Evolutionary conservation across 2,888 invertebrate species (phyloP).

Genomic region (Didymodactylos carnosus): DNA sequence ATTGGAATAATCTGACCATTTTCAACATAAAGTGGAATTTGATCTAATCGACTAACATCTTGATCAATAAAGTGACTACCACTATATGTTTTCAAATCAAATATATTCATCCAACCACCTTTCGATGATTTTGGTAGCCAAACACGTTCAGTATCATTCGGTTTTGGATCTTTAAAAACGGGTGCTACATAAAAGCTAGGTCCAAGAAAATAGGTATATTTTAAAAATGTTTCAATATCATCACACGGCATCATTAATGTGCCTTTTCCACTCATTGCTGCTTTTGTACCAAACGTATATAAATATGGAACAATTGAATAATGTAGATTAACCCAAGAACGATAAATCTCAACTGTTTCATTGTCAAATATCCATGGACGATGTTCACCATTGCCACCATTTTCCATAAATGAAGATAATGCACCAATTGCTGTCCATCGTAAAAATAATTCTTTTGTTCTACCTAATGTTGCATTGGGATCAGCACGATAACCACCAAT

Average conservation of each 20-base stretch:
- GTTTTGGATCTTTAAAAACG: neutral
- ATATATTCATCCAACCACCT: neutral
- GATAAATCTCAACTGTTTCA: neutral
- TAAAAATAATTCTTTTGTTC: constrained; percentile 5
- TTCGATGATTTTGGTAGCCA: neutral
- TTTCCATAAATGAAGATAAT: constrained; percentile 10
- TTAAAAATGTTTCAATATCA: neutral
- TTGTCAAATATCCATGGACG: constrained; percentile 10
- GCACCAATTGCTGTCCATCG: constrained; percentile 9
- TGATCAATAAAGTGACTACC: neutral
- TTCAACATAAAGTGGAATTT: neutral
- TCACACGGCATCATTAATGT: neutral
- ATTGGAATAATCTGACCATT: neutral
- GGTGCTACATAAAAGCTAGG: neutral
- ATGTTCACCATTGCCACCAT: constrained; percentile 11
- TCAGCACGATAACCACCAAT: constrained; percentile 9
- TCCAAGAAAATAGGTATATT: neutral
- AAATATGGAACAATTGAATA: neutral
- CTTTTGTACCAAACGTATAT: neutral
- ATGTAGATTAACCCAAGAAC: constrained; percentile 6
- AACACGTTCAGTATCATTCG: neutral
- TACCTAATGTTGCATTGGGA: neutral
- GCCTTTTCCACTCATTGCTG: neutral
- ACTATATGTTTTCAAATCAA: neutral
- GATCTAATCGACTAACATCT: neutral